Evolutionary conservation across 2,888 invertebrate species (phyloP).

Genomic region (Cacoxenus indagator): DNA sequence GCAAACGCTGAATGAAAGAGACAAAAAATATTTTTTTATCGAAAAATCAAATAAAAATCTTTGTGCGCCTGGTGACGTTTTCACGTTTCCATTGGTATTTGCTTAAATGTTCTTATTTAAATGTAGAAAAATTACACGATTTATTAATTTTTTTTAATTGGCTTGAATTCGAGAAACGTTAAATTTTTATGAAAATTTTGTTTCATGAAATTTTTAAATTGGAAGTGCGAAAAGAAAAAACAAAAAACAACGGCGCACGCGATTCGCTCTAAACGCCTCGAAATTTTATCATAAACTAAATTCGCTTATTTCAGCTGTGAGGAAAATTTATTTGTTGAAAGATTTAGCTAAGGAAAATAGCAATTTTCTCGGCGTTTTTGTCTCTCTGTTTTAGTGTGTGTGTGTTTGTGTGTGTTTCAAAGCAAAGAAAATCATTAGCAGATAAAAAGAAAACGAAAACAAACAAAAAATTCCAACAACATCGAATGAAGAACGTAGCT

Average conservation of each 20-base stretch:
- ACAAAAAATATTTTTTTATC: background rate
- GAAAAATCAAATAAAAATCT: background rate
- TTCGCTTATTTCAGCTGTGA: constrained; percentile 44
- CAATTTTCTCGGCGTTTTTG: constrained; percentile 12
- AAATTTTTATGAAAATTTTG: constrained; percentile 24
- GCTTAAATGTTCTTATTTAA: constrained; percentile 12
- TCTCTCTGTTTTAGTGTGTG: background rate
- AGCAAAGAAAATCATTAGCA: constrained; percentile 10
- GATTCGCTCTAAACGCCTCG: constrained; percentile 63
- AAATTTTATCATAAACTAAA: constrained; percentile 69
- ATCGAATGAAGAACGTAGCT: background rate
- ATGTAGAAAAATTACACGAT: background rate
- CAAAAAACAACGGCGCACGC: constrained; percentile 29
- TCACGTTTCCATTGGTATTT: constrained; percentile 39
- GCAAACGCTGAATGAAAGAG: background rate
- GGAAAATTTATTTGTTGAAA: constrained; percentile 43
- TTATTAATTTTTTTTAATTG: background rate
- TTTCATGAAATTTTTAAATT: constrained; percentile 32
- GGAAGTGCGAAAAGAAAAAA: constrained; percentile 21
- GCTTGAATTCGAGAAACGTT: background rate
- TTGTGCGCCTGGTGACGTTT: constrained; percentile 45
- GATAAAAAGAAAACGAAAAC: background rate
- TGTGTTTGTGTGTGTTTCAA: constrained; percentile 4
- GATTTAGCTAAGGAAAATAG: constrained; percentile 36
- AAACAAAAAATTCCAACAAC: background rate